These are phyloP conservation scores for Empidonax alnorum DNA, from an alignment of 2,113 vertebrate species.

Conservation along the genomic window DNA sequence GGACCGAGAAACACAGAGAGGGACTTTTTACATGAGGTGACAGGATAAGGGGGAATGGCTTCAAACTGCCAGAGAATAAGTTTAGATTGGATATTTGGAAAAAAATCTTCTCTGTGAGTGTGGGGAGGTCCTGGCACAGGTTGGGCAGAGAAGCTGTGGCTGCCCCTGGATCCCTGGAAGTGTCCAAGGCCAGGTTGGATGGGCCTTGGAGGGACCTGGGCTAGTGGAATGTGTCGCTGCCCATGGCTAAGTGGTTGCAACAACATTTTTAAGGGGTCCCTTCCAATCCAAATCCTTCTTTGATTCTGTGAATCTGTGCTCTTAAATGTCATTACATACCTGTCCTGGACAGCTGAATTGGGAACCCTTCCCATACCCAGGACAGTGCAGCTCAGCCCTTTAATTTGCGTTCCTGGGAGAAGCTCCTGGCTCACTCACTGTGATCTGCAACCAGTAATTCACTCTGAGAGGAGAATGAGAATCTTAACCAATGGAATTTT, in stretches of 20 bases:
- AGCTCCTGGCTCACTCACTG: background rate
- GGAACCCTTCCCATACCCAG: background rate
- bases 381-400: background rate
- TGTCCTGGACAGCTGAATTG: background rate
- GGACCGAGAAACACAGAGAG: background rate
- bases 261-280: rapidly evolving
- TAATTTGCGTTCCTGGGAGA: background rate
- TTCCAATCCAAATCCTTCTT: background rate
- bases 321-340: background rate
- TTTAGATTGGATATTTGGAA: rapidly evolving
- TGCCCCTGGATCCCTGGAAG: background rate
- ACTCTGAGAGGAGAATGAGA: background rate
- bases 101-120: rapidly evolving
- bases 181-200: rapidly evolving
- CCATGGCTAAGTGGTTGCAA: too few relatives aligned
- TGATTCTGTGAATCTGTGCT: background rate
- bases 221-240: rapidly evolving
- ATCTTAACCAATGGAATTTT: background rate
- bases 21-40: rapidly evolving
- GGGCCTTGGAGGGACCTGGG: rapidly evolving
- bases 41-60: background rate
- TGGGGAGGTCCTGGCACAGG: rapidly evolving
- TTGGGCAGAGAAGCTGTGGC: rapidly evolving
- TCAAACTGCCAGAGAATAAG: rapidly evolving
- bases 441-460: background rate